These are phyloP conservation scores for Pandemis heparana DNA, from an alignment of 2,888 invertebrate genomes.

Conservation along the genomic window DNA sequence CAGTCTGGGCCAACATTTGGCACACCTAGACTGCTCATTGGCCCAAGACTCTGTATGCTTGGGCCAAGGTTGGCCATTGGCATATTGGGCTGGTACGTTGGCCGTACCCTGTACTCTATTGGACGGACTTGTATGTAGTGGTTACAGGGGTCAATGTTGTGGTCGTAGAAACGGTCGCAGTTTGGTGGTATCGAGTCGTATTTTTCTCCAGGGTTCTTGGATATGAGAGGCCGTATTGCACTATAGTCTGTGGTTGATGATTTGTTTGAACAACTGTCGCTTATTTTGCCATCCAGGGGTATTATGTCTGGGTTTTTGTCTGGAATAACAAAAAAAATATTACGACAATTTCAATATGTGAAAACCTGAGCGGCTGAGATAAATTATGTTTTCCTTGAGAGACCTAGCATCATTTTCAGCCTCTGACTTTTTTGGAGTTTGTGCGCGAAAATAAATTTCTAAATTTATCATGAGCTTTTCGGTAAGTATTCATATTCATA, in stretches of 20 bases:
- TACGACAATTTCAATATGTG: background rate
- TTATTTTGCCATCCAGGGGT: conserved; percentile 79
- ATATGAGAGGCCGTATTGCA: conserved; percentile 74
- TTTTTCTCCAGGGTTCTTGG: conserved; percentile 71
- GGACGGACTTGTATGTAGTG: conserved; percentile 78
- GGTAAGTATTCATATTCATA: no score
- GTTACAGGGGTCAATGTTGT: conserved; percentile 70
- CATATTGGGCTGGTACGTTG: conserved; percentile 58
- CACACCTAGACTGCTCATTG: conserved; percentile 61
- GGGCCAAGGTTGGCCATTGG: conserved; percentile 68
- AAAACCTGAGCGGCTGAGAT: no score
- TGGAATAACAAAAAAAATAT: conserved; percentile 52
- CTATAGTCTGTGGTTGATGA: conserved; percentile 79
- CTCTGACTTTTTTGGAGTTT: no score
- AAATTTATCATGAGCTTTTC: no score
- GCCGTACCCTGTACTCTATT: conserved; percentile 69
- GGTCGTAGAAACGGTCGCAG: conserved; percentile 74
- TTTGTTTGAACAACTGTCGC: conserved; percentile 79
- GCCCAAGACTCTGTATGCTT: conserved; percentile 64
- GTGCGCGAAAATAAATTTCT: no score
- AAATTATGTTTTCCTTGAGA: no score
- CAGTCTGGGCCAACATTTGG: conserved; percentile 67
- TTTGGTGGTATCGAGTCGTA: conserved; percentile 66
- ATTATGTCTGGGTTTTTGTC: conserved; percentile 84
- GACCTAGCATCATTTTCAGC: no score